Percentiles rank a stretch among this genome's conserved stretches.
Conservation (phyloP, 2,888 invertebrate genomes). For the Vanessa cardui region DNA sequence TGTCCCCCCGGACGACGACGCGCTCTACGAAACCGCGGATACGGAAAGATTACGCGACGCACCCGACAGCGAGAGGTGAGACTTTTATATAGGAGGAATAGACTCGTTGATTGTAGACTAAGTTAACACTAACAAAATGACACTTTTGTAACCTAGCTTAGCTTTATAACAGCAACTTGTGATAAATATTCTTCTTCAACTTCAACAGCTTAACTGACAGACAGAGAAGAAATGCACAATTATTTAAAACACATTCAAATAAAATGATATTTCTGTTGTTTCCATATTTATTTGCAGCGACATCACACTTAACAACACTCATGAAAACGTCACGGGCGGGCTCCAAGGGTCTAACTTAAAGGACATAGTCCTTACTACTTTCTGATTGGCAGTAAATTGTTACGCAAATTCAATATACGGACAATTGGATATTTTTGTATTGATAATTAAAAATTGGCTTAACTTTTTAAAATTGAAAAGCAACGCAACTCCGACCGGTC, state of each 20-base stretch:
- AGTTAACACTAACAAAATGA: neutral
- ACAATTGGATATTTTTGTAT: neutral
- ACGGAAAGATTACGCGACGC: constrained; percentile 88
- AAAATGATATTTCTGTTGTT: constrained; percentile 16
- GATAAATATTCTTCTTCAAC: too few relatives aligned
- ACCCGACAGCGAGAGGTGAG: constrained; percentile 94
- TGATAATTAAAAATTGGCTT: neutral
- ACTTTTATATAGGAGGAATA: neutral
- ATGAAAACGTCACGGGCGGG: constrained; percentile 43
- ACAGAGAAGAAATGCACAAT: neutral
- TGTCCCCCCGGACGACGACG: constrained; percentile 87
- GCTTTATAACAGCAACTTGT: too few relatives aligned
- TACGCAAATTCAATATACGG: neutral
- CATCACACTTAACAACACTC: constrained; percentile 38
- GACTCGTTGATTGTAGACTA: neutral
- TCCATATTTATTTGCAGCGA: constrained; percentile 41
- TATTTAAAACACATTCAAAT: constrained; percentile 8
- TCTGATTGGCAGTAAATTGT: neutral
- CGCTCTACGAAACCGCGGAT: constrained; percentile 93
- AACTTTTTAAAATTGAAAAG: neutral
- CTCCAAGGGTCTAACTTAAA: constrained; percentile 39
- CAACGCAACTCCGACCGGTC: neutral
- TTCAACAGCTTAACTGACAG: too few relatives aligned
- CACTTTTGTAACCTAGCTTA: neutral
- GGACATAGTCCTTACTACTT: neutral